Evolutionary conservation across 2,113 vertebrate genomes (phyloP).

Genomic region (Peromyscus polionotus): DNA sequence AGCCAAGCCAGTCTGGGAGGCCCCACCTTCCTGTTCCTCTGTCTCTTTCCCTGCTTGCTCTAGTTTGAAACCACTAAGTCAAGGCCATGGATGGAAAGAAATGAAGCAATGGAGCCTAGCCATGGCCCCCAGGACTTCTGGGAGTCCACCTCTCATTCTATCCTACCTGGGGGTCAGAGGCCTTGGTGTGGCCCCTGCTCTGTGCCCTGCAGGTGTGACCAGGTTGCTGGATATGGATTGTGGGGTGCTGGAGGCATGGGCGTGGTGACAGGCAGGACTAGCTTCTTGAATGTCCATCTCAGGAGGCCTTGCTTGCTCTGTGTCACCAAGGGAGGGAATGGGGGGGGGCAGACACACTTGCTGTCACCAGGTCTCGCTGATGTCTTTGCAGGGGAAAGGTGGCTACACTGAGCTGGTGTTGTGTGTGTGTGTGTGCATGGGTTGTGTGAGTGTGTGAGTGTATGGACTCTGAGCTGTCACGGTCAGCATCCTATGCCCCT

Average conservation of each 20-base stretch:
- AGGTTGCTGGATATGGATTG: neutral
- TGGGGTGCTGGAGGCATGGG: neutral
- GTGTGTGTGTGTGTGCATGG: neutral
- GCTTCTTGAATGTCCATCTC: neutral
- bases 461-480: neutral
- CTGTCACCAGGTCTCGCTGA: neutral
- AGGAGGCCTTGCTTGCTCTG: neutral
- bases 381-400: neutral
- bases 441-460: neutral
- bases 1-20: neutral
- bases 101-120: neutral
- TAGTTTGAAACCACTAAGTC: slow-evolving; percentile 87
- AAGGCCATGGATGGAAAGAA: slow-evolving; percentile 55
- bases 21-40: neutral
- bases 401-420: slow-evolving; percentile 5
- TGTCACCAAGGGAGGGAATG: neutral
- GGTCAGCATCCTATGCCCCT: neutral
- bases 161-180: neutral
- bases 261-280: neutral
- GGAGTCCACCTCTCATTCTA: neutral
- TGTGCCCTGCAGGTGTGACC: neutral
- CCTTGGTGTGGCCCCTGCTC: neutral
- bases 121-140: neutral
- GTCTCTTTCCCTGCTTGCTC: slow-evolving; percentile 58
- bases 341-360: neutral